Percentiles rank a stretch among this genome's conserved stretches.
These are phyloP conservation scores for Anoplolepis gracilipes DNA, from an alignment of 1,140 invertebrate genomes.

Conservation along the genomic window DNA sequence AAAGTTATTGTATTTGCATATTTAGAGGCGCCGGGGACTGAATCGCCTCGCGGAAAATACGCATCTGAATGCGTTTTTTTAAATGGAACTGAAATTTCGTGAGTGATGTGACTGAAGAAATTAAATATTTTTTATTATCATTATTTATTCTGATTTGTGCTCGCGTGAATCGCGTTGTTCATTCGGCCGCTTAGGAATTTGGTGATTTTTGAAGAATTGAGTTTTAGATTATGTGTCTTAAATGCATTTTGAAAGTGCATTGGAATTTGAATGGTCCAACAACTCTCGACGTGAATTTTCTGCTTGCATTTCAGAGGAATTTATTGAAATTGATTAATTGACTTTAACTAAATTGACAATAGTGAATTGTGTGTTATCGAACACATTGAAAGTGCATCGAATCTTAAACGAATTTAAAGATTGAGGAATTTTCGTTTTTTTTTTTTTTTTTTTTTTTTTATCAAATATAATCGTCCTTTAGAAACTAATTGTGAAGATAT, in stretches of 20 bases:
- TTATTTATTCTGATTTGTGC: too few relatives aligned
- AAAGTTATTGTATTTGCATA: not conserved
- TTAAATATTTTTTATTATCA: too few relatives aligned
- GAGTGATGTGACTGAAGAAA: not conserved
- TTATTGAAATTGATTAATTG: not conserved
- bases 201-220: too few relatives aligned
- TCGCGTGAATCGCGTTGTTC: too few relatives aligned
- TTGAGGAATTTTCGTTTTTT: not conserved
- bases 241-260: too few relatives aligned
- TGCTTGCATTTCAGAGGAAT: not conserved
- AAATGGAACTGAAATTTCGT: not conserved
- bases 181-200: too few relatives aligned
- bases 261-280: not conserved
- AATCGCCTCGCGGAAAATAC: not conserved
- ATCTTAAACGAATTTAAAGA: not conserved
- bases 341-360: not conserved
- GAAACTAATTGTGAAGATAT: not conserved
- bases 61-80: not conserved
- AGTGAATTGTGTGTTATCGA: not conserved
- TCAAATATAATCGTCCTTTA: not conserved
- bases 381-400: not conserved
- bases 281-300: not conserved
- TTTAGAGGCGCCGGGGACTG: not conserved
- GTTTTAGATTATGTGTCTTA: too few relatives aligned
- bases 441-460: not conserved